Evolutionary conservation across 2,113 vertebrate species (phyloP).

Genomic region (Alethe diademata): DNA sequence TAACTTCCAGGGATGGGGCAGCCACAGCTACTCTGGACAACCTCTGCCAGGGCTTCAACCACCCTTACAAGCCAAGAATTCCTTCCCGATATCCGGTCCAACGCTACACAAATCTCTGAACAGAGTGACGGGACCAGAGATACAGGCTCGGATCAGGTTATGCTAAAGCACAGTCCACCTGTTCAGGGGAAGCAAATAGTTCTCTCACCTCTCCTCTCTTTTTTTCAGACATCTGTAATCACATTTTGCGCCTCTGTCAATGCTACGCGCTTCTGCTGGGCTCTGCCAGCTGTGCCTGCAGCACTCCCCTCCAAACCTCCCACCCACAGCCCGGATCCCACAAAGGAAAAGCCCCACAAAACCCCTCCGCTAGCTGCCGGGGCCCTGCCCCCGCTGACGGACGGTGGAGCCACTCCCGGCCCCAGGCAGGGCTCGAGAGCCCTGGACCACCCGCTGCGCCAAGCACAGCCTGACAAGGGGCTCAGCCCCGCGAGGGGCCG

Average conservation of each 20-base stretch:
- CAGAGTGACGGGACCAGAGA: neutral
- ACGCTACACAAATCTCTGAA: neutral
- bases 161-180: neutral
- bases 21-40: neutral
- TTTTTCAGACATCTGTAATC: neutral
- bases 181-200: neutral
- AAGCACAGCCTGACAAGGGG: neutral
- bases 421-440: neutral
- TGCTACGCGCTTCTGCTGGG: no score
- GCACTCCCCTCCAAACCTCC: neutral
- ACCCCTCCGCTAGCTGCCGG: neutral
- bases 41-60: neutral
- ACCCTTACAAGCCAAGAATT: neutral
- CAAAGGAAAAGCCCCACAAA: neutral
- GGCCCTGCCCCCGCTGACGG: accelerated
- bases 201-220: neutral
- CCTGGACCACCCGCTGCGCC: no score
- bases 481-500: neutral
- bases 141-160: accelerated
- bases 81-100: neutral
- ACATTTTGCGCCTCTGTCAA: neutral
- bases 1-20: neutral
- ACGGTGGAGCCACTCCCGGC: accelerated
- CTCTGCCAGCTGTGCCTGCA: neutral
- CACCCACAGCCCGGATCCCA: accelerated